Conservation (phyloP, 2,888 invertebrate genomes). For the Macrosiphum euphorbiae region DNA sequence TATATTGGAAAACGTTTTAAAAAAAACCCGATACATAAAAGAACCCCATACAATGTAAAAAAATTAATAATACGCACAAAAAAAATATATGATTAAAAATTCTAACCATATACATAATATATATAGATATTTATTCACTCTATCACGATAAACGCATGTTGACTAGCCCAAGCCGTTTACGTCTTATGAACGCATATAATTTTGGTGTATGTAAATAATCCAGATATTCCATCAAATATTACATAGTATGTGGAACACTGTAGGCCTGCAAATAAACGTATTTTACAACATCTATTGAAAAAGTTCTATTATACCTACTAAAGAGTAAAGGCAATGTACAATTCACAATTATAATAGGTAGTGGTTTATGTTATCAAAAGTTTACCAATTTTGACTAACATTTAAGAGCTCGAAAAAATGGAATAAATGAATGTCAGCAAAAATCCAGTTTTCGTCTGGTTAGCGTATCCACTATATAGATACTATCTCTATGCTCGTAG, state of each 20-base stretch:
- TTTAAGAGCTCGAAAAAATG: too few species aligned
- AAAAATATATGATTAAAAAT: background rate
- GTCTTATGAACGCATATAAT: background rate
- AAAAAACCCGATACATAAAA: background rate
- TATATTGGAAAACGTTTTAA: background rate
- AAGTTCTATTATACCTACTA: background rate
- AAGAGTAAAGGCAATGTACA: too few species aligned
- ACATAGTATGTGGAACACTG: background rate
- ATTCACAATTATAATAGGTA: background rate
- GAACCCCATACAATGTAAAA: background rate
- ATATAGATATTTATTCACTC: background rate
- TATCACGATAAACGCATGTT: background rate
- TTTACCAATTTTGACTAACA: background rate
- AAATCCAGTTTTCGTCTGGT: too few species aligned
- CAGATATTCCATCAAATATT: background rate
- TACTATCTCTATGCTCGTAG: too few species aligned
- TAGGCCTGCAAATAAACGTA: background rate
- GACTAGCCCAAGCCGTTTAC: background rate
- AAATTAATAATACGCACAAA: background rate
- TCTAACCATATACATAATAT: background rate
- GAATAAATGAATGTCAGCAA: too few species aligned
- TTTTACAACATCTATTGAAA: background rate
- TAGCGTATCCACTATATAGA: too few species aligned
- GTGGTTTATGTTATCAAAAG: background rate
- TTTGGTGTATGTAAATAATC: background rate